Base-by-base conservation (phyloP, 2,888 invertebrate species). In the Willowsia nigromaculata region DNA sequence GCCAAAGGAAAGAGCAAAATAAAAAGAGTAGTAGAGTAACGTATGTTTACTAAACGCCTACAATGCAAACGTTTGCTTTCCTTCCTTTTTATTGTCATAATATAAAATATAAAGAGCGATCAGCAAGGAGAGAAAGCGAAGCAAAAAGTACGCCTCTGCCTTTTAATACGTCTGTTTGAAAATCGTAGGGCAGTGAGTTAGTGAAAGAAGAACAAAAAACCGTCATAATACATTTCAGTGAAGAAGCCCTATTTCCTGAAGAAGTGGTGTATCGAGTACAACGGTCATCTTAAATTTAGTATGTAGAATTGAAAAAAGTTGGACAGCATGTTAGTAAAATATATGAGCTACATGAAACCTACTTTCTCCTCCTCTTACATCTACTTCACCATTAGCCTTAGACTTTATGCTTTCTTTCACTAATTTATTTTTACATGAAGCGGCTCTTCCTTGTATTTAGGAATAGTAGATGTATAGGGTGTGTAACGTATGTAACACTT, bases 1-100 rank as follows among this genome's bases (percentile, higher is more conserved):
- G n/a, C 3, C 27, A 76, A 5, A 47, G 71, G 53, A 33, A 71
- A 27, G 74, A 40, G 56, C n/a, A 47, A 40, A 71, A 62, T 25
- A 47, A 76, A 18, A 25, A 85, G 18, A 47, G 33, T 33, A 65
- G 1, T 30, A 37, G 65, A n/a, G 33, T n/a, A 27, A 4, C 18
- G 13, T 13, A n/a, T 86, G 80, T 86, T 80, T 86, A 40, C 86
- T 86, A 86, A 86, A 80, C 68, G 86, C 71, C 71, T 50, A 43
- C 86, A 68, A 85, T 11, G 47, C 71, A 81, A 82, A 30, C 65
- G 71, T 86, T 85, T 85, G 30, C 50, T 81, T 78, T 80, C 47
- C 25, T 68, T 53, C 33, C n/a, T 80, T 56, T 80, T 50, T 71
- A 50, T 53, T 80, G 81, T 68, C 80, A 68, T 86, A n/a, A n/a